Evolutionary conservation across 2,113 vertebrate species (phyloP), one percentile per base, ranked within the genome.

Genomic region (Ophiodon elongatus): DNA sequence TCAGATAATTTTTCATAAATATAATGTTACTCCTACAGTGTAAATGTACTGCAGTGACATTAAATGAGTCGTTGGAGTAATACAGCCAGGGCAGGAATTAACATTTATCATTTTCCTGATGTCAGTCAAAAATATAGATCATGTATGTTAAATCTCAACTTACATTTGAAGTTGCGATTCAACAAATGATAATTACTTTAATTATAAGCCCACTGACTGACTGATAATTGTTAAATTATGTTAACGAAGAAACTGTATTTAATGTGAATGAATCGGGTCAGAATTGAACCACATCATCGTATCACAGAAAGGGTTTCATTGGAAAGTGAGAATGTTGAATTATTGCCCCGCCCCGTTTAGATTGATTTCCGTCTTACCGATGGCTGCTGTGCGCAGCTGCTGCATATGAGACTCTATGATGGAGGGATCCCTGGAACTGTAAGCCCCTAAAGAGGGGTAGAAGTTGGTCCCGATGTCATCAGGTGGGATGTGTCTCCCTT

Each of bases 401-500:
- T 95, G 96, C 98, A 99, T 99, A 88, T 99, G 98, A 57, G 94
- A 95, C 87, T 99, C 97, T 80, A 99, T 95, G 63, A 98, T 91
- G 59, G 96, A 90, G 82, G 97, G 97, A 85, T 99, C 97, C 87
- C 93, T 97, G 79, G 98, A 99, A 87, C 98, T 99, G 89, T 99
- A 99, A 59, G 97, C 91, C 80, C 98, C 98, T 3, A 99, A 91
- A 25, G 97, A 96, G 52, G 98, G 98, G 84, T 99, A 99, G 92
- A 99, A 99, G 89, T 96, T 99, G 85, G 98, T 92, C 13, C 96
- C 97, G 56, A 99, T 96, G 87, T 99, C 98, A 21, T 98, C 97
- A 56, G 98, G 98, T 75, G 98, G 98, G 66, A 17, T 94, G 92
- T 99, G 98, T 54, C 90, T 96, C 82, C 96, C 97, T 72, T 96